Percentiles rank a stretch among this genome's conserved stretches.
Evolutionary conservation across 2,797 vertebrate species (phyloP).

Genomic region (Alcedo atthis): DNA sequence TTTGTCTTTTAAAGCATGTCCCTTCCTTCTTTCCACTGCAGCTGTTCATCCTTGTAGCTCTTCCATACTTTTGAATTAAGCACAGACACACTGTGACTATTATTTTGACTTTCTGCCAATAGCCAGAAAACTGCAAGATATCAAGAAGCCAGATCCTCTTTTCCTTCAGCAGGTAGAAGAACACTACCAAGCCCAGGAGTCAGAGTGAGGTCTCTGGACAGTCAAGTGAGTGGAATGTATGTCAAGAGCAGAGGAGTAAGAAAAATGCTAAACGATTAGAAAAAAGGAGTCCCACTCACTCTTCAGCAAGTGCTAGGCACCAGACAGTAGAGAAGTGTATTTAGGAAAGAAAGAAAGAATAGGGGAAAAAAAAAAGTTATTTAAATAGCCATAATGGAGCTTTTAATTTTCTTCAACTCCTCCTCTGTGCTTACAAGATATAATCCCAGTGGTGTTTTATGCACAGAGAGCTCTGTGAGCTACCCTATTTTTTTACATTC

Average conservation of each 20-base stretch:
- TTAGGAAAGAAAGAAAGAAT: not conserved
- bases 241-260: not conserved
- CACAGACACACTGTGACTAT: not conserved
- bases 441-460: not conserved
- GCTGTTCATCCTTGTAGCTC: not conserved
- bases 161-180: not conserved
- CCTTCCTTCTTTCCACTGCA: not conserved
- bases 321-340: not conserved
- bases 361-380: not conserved
- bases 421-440: slow-evolving; percentile 5
- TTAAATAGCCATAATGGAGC: not conserved
- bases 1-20: not conserved
- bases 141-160: not conserved
- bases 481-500: slow-evolving; percentile 29
- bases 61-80: slow-evolving; percentile 11
- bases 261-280: not conserved
- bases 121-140: not conserved
- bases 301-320: not conserved
- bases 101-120: not conserved
- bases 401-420: slow-evolving; percentile 24
- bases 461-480: not conserved
- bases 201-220: not conserved
- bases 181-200: not conserved
- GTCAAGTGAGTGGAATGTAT: not conserved
- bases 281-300: not conserved